These are phyloP conservation scores for Venustoraphidia nigricollis DNA, from an alignment of 2,888 invertebrate species.

Conservation along the genomic window DNA sequence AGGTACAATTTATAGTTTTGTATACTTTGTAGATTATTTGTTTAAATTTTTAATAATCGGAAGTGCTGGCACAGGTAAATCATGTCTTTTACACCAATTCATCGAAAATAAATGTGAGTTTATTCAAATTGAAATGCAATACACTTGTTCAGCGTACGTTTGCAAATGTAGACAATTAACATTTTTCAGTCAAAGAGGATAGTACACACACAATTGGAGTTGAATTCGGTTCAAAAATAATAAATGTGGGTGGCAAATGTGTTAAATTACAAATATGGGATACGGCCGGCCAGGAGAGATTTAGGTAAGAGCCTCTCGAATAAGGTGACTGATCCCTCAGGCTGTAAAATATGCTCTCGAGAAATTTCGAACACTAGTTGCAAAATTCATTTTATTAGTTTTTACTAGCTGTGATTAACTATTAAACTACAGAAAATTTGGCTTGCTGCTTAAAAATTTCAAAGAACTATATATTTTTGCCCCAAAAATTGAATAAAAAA, in stretches of 20 bases:
- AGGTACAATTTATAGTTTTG: background rate
- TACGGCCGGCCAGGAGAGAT: slow-evolving; percentile 35
- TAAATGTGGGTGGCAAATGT: slow-evolving; percentile 66
- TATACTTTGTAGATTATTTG: slow-evolving; percentile 49
- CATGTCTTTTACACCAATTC: slow-evolving; percentile 69
- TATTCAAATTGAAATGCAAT: background rate
- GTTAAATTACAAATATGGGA: slow-evolving; percentile 74
- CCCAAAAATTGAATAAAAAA: too few relatives aligned
- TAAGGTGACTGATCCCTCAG: too few relatives aligned
- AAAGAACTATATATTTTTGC: too few relatives aligned
- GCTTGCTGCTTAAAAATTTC: too few relatives aligned
- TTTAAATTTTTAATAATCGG: slow-evolving; percentile 78
- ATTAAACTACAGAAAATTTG: too few relatives aligned
- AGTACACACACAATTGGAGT: slow-evolving; percentile 76
- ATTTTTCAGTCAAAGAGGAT: slow-evolving; percentile 57
- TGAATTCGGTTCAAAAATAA: slow-evolving; percentile 75
- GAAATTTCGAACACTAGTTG: too few relatives aligned
- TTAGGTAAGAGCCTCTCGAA: slow-evolving; percentile 19
- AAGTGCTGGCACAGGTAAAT: slow-evolving; percentile 71
- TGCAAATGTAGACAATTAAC: background rate
- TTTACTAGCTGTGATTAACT: too few relatives aligned
- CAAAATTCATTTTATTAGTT: too few relatives aligned
- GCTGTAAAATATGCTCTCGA: too few relatives aligned
- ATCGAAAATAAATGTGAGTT: slow-evolving; percentile 73
- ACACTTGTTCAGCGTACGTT: background rate